These are phyloP conservation scores for Carduelis carduelis DNA, from an alignment of 2,797 vertebrate species.

Conservation along the genomic window DNA sequence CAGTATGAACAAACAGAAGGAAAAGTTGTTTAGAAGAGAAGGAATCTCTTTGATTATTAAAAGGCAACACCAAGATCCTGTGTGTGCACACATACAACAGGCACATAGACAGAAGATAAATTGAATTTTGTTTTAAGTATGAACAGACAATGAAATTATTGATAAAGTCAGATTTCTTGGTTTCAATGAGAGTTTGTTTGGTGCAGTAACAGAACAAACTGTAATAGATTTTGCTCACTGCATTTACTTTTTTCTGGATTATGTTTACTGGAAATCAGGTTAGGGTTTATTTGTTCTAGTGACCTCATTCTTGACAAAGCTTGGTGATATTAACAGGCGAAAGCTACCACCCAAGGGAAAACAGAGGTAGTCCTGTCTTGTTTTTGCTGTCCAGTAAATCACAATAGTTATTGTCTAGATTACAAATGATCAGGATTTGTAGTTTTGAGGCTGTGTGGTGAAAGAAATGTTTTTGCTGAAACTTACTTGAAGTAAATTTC, in stretches of 20 bases:
- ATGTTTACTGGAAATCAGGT: not conserved
- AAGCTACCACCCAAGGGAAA: not conserved
- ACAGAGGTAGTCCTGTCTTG: not conserved
- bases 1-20: conserved; percentile 28
- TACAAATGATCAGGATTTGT: not conserved
- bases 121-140: not conserved
- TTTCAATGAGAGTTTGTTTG: not conserved
- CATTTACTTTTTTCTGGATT: not conserved
- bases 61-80: not conserved
- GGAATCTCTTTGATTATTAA: conserved; percentile 24
- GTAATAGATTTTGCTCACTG: not conserved
- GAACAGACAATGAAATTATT: not conserved
- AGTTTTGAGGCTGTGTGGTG: not conserved
- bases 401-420: not conserved
- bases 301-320: not conserved
- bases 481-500: not conserved
- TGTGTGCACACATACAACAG: not conserved
- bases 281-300: not conserved
- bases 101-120: not conserved
- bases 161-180: not conserved
- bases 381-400: not conserved
- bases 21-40: conserved; percentile 36
- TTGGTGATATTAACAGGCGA: not conserved
- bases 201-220: not conserved
- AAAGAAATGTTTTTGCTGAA: not conserved